Conservation (phyloP, 2,797 vertebrate species). For the Decapterus maruadsi region DNA sequence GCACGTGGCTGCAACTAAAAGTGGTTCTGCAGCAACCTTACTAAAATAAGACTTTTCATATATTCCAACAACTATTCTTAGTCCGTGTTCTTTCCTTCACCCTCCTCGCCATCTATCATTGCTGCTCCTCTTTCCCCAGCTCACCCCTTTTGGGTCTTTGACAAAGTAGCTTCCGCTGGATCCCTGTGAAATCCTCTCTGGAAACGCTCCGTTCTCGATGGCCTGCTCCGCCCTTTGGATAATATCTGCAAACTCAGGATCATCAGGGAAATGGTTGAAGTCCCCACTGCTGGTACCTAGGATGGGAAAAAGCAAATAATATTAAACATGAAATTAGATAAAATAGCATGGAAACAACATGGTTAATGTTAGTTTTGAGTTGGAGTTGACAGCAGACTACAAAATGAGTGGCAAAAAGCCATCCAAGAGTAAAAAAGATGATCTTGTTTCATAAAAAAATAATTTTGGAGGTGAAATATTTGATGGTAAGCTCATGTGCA, state of each 20-base stretch:
- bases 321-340: neutral
- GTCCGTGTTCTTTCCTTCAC: neutral
- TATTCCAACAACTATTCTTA: neutral
- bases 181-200: constrained; percentile 96
- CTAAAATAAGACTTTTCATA: neutral
- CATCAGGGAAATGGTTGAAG: constrained; percentile 92
- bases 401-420: no score
- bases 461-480: no score
- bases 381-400: no score
- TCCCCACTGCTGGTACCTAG: constrained; percentile 85
- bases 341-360: neutral
- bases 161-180: constrained; percentile 99
- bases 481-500: neutral
- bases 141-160: constrained; percentile 95
- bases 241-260: constrained; percentile 93
- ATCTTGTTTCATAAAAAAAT: no score
- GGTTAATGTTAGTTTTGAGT: no score
- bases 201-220: constrained; percentile 91
- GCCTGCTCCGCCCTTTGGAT: constrained; percentile 93
- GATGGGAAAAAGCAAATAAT: neutral
- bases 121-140: constrained; percentile 30
- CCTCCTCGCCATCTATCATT: neutral
- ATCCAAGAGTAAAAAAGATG: no score
- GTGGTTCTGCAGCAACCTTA: neutral
- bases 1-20: neutral